Evolutionary conservation across 2,113 vertebrate species (phyloP), one percentile per base, ranked within the genome.

Genomic region (Neogale vison): DNA sequence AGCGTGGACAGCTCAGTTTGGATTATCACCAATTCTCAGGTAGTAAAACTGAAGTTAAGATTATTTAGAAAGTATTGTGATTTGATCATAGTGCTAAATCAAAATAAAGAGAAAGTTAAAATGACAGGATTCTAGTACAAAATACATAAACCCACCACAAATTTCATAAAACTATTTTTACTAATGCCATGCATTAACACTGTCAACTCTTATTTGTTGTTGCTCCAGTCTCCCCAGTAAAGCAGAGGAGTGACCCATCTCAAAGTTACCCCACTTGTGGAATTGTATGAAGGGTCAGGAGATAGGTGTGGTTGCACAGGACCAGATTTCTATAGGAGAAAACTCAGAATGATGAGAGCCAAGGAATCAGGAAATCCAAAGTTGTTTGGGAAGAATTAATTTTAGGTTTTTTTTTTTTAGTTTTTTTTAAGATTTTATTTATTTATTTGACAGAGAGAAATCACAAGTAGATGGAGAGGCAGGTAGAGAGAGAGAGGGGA

Each of bases 21-120:
- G 17, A 92, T 87, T 24, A 31, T 67, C 26, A 83, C 50, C 63
- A 29, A 52, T 65, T 87, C 24, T 92, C 17, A 94, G 71, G 36
- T n/a, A 63, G 4, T 94, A 36, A 77, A 79, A 79, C 29, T 47
- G 7, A 80, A 93, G 26, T 79, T 67, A 67, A 7, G 0, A 23
- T 17, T 72, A 6, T 72, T 76, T 76, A 26, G 17, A 84, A 96
- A 90, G 21, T 45, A 85, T 0, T 81, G 4, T 76, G 36, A 77
- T 59, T 82, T 81, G 34, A 88, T 0, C 14, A 2, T 61, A 50
- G 0, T 84, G 36, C 11, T 81, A 92, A 86, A 88, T 74, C 42
- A 82, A 90, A 87, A 63, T 65, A 36, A 77, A 82, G 29, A 52
- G 24, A 57, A 88, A 91, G 81, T 74, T 4, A 74, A 84, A 96